Percentiles rank a stretch among this genome's conserved stretches.
Evolutionary conservation across 2,113 vertebrate genomes (phyloP).

Genomic region (Eublepharis macularius): DNA sequence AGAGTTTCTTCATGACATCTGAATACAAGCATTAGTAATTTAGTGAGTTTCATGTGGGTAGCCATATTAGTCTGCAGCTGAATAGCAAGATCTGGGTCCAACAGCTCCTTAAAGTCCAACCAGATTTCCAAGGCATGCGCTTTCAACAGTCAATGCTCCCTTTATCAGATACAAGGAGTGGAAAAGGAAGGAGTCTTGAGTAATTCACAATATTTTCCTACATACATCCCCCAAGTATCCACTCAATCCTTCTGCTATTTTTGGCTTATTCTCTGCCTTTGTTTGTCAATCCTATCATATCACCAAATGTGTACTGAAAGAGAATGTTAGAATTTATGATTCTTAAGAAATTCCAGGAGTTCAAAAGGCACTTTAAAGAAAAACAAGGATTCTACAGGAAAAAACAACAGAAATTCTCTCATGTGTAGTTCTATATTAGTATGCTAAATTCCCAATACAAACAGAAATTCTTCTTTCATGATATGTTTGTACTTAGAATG

Average conservation of each 20-base stretch:
- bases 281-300: neutral
- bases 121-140: too few relatives aligned
- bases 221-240: slow-evolving; percentile 2
- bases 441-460: slow-evolving; percentile 4
- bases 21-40: too few relatives aligned
- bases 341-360: neutral
- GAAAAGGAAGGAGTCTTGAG: too few relatives aligned
- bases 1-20: too few relatives aligned
- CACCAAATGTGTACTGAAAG: neutral
- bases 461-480: neutral
- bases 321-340: neutral
- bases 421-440: neutral
- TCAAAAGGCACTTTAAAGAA: neutral
- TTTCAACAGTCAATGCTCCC: too few relatives aligned
- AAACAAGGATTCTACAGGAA: neutral
- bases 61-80: too few relatives aligned
- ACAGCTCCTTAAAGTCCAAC: too few relatives aligned
- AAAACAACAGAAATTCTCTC: neutral
- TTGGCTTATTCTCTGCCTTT: slow-evolving; percentile 23
- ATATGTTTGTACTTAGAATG: neutral
- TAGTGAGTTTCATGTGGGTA: too few relatives aligned
- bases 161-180: too few relatives aligned
- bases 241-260: slow-evolving; percentile 24
- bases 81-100: too few relatives aligned
- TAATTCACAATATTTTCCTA: neutral